Evolutionary conservation across 2,113 vertebrate species (phyloP).

Genomic region (Suricata suricatta): DNA sequence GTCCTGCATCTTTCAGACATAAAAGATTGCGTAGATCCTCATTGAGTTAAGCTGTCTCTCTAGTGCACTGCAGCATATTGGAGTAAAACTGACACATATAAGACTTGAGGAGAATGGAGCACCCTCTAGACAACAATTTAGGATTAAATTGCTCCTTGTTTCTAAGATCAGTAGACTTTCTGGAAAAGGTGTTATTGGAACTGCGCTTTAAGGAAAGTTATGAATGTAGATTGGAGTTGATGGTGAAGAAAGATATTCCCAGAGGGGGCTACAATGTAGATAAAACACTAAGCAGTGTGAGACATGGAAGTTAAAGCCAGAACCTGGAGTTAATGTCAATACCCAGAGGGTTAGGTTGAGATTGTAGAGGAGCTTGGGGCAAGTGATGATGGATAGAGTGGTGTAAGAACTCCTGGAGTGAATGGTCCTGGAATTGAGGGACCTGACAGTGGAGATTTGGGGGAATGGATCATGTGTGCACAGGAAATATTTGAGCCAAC

Average conservation of each 20-base stretch:
- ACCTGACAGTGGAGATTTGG: fast-evolving
- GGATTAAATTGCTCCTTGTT: neutral
- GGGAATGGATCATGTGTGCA: neutral
- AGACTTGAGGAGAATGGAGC: neutral
- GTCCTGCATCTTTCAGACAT: neutral
- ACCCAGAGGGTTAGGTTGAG: neutral
- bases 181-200: neutral
- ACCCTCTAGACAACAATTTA: neutral
- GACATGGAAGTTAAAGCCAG: neutral
- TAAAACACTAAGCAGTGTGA: neutral
- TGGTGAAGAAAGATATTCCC: neutral
- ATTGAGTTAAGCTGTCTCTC: neutral
- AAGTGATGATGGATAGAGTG: neutral
- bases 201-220: neutral
- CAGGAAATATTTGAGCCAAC: neutral
- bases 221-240: neutral
- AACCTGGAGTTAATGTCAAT: neutral
- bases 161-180: neutral
- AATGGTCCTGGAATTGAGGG: neutral
- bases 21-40: neutral
- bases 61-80: neutral
- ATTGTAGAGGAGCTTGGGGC: neutral
- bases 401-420: neutral
- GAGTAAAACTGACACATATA: neutral
- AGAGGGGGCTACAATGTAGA: neutral